A percentile compares a stretch with the other conserved stretches of the same genome.
These are phyloP conservation scores for Ceratosolen fusciceps DNA, from an alignment of 1,140 invertebrate genomes.

Conservation along the genomic window DNA sequence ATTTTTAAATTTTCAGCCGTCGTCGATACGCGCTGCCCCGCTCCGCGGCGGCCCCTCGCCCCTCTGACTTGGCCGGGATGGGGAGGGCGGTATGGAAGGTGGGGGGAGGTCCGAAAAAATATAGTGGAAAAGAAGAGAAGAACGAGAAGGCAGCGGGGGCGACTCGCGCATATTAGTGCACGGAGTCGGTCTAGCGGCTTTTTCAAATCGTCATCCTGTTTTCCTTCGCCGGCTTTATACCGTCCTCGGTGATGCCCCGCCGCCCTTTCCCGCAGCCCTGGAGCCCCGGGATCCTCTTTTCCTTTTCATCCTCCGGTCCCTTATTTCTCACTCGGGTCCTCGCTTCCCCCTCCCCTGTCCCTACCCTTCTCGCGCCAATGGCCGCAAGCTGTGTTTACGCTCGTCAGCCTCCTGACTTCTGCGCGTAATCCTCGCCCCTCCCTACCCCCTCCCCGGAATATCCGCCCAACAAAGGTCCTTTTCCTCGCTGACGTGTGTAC, in stretches of 20 bases:
- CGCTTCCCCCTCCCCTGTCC: slow-evolving; percentile 46
- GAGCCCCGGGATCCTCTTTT: background rate
- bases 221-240: background rate
- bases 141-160: too few relatives aligned
- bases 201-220: background rate
- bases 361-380: slow-evolving; percentile 41
- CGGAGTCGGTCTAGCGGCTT: too few relatives aligned
- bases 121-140: too few relatives aligned
- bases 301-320: background rate
- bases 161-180: too few relatives aligned
- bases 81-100: too few relatives aligned
- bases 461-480: background rate
- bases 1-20: background rate
- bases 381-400: slow-evolving; percentile 61
- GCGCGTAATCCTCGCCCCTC: slow-evolving; percentile 52
- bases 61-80: too few relatives aligned
- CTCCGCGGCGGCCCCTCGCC: too few relatives aligned
- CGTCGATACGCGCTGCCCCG: background rate
- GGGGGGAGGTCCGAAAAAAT: too few relatives aligned
- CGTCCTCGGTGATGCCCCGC: background rate
- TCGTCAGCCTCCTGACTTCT: slow-evolving; percentile 54
- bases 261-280: background rate
- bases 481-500: background rate
- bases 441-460: background rate
- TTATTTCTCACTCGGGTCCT: background rate